Evolutionary conservation across 2,797 vertebrate species (phyloP), one percentile per base, ranked within the genome.

Genomic region (Poecilia picta): DNA sequence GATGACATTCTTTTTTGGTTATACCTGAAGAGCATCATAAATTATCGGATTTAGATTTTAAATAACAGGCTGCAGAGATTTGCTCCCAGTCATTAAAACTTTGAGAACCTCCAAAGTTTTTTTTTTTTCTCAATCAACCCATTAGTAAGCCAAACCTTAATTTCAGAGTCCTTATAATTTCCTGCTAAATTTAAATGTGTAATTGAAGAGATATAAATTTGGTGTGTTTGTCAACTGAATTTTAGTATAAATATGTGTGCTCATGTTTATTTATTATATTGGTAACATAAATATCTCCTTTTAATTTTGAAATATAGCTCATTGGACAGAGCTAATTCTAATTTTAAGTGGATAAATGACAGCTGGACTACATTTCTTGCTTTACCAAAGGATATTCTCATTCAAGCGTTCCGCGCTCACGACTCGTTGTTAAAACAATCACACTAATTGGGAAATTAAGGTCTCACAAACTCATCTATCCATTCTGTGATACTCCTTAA

Each of bases 101-200:
- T 75, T 77, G 15, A 76, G 49, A 84, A 75, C 75, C 33, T 78
- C 10, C 4, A 39, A 78, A 68, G 11, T 59, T 82, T 51, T 51
- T 28, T 36, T 46, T 75, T 68, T 25, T 45, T 13, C 23, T 64
- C 75, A 80, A 73, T 53, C 47, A 43, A 85, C 71, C 66, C 66
- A 85, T 74, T 64, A 75, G 18, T 36, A 76, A 43, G 75, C 81
- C 84, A 84, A 80, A 79, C 86, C 57, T 72, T 74, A 55, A 77
- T 90, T 73, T 84, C 33, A 78, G 31, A 77, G 15, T 64, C 45
- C 43, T 55, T 86, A 51, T 87, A 82, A 87, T 86, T 81, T 88
- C 74, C 78, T 66, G 68, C 73, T 83, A 83, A 78, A 85, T 87
- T 84, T 81, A 79, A 76, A 75, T 79, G 36, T 25, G 49, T 85